These are phyloP conservation scores for Panthera tigris DNA, from an alignment of 2,113 vertebrate genomes.

Conservation along the genomic window DNA sequence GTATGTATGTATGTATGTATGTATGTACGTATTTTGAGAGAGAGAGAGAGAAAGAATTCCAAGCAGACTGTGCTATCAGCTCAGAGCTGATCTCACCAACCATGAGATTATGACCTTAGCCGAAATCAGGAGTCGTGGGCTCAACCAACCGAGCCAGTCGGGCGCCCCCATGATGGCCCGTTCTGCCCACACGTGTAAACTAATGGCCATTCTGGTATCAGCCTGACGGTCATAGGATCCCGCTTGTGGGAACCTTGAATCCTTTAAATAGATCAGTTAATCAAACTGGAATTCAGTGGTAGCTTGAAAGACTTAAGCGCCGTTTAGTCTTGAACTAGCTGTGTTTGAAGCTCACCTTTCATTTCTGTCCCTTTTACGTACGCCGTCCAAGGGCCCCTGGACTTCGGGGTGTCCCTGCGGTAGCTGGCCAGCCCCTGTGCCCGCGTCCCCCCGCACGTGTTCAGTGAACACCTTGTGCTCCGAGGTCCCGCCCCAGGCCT, in stretches of 20 bases:
- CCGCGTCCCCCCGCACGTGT: rapidly evolving
- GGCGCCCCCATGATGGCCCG: too few relatives aligned
- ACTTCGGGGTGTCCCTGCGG: rapidly evolving
- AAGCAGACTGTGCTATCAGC: too few relatives aligned
- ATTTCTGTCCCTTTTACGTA: background rate
- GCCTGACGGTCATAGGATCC: background rate
- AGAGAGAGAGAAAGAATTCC: too few relatives aligned
- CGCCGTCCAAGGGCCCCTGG: too few relatives aligned
- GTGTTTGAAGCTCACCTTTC: background rate
- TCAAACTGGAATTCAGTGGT: background rate
- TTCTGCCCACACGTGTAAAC: rapidly evolving
- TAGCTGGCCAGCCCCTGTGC: rapidly evolving
- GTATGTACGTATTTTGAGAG: too few relatives aligned
- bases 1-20: too few relatives aligned
- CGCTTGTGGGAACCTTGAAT: background rate
- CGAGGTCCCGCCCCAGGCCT: background rate
- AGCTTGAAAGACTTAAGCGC: background rate
- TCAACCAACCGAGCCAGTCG: too few relatives aligned
- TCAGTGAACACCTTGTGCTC: background rate
- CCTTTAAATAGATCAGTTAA: background rate
- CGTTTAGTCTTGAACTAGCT: background rate
- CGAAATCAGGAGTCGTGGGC: too few relatives aligned
- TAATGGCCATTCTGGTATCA: background rate
- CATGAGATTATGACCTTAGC: too few relatives aligned
- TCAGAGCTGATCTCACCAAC: too few relatives aligned